Conservation (phyloP, 2,888 invertebrate species). For the Caenorhabditis sinica region DNA sequence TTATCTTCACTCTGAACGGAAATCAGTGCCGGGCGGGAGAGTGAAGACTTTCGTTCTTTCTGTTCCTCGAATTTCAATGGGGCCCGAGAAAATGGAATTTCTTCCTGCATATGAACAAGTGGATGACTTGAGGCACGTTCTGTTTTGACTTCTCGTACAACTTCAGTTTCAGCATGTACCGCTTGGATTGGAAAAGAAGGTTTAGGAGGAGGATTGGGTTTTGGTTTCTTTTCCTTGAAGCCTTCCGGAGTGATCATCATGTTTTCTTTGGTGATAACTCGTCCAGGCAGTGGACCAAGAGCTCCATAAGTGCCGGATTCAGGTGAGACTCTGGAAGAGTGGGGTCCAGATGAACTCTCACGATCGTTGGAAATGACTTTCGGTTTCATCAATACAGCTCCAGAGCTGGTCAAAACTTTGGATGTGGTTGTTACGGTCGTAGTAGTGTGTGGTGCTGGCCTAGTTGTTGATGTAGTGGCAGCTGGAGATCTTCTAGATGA, state of each 20-base stretch:
- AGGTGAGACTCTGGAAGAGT: conserved; percentile 64
- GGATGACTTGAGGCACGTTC: conserved; percentile 65
- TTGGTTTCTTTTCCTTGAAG: conserved; percentile 69
- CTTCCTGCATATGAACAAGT: conserved; percentile 71
- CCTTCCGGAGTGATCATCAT: conserved; percentile 81
- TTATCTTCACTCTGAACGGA: conserved; percentile 82
- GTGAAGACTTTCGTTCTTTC: conserved; percentile 58
- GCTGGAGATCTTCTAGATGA: conserved; percentile 48
- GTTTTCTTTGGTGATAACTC: conserved; percentile 78
- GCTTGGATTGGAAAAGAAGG: conserved; percentile 68
- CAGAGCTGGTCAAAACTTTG: conserved; percentile 71
- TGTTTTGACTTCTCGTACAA: conserved; percentile 50
- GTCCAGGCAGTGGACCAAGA: conserved; percentile 79
- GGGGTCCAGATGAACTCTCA: conserved; percentile 23
- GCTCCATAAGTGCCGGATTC: conserved; percentile 76
- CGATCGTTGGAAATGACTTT: conserved; percentile 71
- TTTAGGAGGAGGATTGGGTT: conserved; percentile 81
- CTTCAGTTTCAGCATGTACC: conserved; percentile 48
- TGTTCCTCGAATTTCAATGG: conserved; percentile 61
- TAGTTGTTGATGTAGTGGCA: conserved; percentile 23
- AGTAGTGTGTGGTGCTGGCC: conserved; percentile 26
- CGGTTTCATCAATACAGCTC: conserved; percentile 74
- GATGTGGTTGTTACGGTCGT: conserved; percentile 61
- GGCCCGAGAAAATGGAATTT: conserved; percentile 64
- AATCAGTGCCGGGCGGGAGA: conserved; percentile 77